Evolutionary conservation across 2,797 vertebrate genomes (phyloP).

Genomic region (Spinibarbus caldwelli): DNA sequence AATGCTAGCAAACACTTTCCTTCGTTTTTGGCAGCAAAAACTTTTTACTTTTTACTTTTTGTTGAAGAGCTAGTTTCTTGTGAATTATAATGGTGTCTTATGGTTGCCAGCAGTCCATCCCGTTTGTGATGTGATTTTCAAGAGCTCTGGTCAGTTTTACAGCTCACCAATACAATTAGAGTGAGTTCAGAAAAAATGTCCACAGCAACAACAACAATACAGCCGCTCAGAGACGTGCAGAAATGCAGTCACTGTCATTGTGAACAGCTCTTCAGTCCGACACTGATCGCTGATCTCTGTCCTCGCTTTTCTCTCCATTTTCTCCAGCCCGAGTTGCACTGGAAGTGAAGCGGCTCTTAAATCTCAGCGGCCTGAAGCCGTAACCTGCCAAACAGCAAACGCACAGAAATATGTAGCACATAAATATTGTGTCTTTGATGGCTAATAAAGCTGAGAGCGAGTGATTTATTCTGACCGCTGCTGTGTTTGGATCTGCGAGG

Average conservation of each 20-base stretch:
- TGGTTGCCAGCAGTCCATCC: neutral
- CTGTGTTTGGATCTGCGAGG: neutral
- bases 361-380: neutral
- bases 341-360: no score
- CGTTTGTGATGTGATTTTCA: neutral
- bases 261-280: neutral
- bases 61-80: neutral
- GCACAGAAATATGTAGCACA: neutral
- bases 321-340: no score
- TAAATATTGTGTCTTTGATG: slow-evolving; percentile 7
- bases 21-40: neutral
- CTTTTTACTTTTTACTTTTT: neutral
- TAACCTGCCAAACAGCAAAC: neutral
- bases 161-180: neutral
- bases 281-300: neutral
- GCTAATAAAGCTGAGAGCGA: slow-evolving; percentile 16
- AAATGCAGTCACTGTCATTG: neutral
- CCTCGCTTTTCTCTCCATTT: neutral
- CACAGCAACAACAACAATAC: neutral
- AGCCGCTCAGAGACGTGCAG: neutral
- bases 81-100: neutral
- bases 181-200: neutral
- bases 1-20: neutral
- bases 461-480: neutral
- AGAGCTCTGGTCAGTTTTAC: neutral